These are phyloP conservation scores for Agrotis exclamationis DNA, from an alignment of 2,888 invertebrate genomes.

Conservation along the genomic window DNA sequence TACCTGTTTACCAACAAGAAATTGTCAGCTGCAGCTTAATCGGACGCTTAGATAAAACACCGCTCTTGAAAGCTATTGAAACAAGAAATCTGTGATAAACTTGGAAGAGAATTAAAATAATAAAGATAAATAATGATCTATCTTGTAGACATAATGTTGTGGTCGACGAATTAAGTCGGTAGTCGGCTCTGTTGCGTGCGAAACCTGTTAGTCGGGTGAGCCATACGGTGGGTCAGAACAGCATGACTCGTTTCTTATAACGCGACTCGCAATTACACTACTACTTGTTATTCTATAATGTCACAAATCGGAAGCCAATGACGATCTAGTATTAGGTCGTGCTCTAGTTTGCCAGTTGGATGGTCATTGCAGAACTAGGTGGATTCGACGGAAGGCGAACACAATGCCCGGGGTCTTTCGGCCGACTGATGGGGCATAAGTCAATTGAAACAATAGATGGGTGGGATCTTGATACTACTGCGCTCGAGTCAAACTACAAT, in stretches of 20 bases:
- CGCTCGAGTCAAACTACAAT: conserved; percentile 30
- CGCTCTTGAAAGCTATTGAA: conserved; percentile 17
- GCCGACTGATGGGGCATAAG: conserved; percentile 77
- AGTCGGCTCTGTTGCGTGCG: conserved; percentile 65
- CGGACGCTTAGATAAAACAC: conserved; percentile 3
- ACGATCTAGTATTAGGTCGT: conserved; percentile 31
- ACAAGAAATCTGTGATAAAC: conserved; percentile 24
- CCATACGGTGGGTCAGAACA: conserved; percentile 53
- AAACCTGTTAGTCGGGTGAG: conserved; percentile 74
- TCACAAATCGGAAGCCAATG: conserved; percentile 31
- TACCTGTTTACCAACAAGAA: conserved; percentile 1
- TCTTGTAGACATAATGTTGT: conserved; percentile 45
- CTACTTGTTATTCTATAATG: conserved; percentile 29
- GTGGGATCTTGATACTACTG: conserved; percentile 72
- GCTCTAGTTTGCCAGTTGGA: conserved; percentile 62
- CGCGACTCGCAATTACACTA: conserved; percentile 61
- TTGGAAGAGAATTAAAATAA: conserved; percentile 15
- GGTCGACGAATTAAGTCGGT: conserved; percentile 63
- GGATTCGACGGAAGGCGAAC: conserved; percentile 71
- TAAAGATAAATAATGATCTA: conserved; percentile 31
- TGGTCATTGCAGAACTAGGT: conserved; percentile 54
- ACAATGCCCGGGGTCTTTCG: conserved; percentile 81
- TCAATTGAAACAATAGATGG: conserved; percentile 86
- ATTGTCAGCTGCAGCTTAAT: neutral
- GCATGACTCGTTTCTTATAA: conserved; percentile 59